Evolutionary conservation across 2,113 vertebrate species (phyloP), one percentile per base, ranked within the genome.

Genomic region (Climacteris rufus): DNA sequence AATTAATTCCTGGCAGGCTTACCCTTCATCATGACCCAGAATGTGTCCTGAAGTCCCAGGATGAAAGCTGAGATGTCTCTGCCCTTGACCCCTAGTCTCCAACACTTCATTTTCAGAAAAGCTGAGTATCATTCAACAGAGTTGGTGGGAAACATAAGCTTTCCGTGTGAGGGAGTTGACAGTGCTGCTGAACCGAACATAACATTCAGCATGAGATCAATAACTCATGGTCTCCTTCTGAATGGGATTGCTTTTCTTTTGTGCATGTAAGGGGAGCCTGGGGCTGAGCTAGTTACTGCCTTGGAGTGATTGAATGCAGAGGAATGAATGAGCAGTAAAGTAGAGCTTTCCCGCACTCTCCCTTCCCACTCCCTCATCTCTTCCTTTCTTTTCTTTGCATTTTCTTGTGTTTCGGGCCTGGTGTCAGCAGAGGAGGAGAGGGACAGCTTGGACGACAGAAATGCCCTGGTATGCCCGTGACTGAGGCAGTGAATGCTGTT

Each of bases 241-340:
- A 97, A 97, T 97, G 88, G 95, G 79, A 88, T 94, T 96, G 70
- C 61, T 95, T 97, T 95, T 91, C 93, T 94, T 97, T 97, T 97
- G 93, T 97, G 69, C 82, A 42, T 95, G 89, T 77, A 95, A 97
- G 76, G 72, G 71, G 90, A 97, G 93, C 94, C 87, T 81, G 91
- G 83, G 92, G 80, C 89, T 95, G 87, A 95, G 93, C 87, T 96
- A 87, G 95, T 96, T 96, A 94, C 92, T 65, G 47, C 92, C 11
- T 61, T 13, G 24, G 40, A 64, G 91, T 57, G 42, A 90, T 42
- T 89, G 94, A 92, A 97, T 94, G 89, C 74, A 72, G 75, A 94
- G 54, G 63, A 92, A 93, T 95, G 69, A 95, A 91, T 89, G 54
- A 61, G n/a, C 66, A 66, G 17, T 81, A 93, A 97, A 96, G 42